Conservation (phyloP, 2,113 vertebrate genomes). For the Hemicordylus capensis region DNA sequence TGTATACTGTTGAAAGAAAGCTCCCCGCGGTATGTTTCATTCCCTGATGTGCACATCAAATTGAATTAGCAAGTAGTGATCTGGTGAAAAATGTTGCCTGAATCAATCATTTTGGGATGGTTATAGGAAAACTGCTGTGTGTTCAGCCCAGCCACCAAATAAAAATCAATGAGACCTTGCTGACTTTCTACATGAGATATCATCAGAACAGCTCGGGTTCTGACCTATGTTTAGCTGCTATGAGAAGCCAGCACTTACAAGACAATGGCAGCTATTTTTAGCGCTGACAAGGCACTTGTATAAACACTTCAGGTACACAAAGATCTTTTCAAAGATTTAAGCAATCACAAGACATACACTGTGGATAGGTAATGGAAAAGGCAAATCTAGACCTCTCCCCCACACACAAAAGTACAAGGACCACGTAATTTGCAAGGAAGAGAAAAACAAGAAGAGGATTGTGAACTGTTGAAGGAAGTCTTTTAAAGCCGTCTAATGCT, state of each 20-base stretch:
- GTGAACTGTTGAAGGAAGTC: background rate
- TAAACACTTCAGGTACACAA: constrained; percentile 14
- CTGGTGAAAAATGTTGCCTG: constrained; percentile 57
- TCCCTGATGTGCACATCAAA: constrained; percentile 55
- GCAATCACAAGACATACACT: background rate
- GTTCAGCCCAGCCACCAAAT: constrained; percentile 23
- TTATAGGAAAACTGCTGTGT: constrained; percentile 51
- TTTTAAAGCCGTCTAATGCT: background rate
- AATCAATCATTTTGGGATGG: constrained; percentile 52
- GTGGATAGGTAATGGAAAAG: constrained; percentile 1
- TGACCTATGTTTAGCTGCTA: background rate
- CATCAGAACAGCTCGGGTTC: constrained; percentile 20
- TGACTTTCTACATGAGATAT: constrained; percentile 26
- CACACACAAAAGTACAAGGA: background rate
- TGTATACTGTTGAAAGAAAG: background rate
- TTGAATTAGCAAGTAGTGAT: constrained; percentile 65
- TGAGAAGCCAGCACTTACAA: constrained; percentile 31
- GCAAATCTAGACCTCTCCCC: background rate
- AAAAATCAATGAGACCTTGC: constrained; percentile 52
- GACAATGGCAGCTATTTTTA: constrained; percentile 43
- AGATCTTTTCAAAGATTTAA: constrained; percentile 7
- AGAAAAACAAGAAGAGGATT: background rate
- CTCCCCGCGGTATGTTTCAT: constrained; percentile 30
- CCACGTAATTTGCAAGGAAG: background rate
- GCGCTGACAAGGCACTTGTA: background rate